Conservation (phyloP, 2,888 invertebrate genomes). For the Erannis defoliaria region DNA sequence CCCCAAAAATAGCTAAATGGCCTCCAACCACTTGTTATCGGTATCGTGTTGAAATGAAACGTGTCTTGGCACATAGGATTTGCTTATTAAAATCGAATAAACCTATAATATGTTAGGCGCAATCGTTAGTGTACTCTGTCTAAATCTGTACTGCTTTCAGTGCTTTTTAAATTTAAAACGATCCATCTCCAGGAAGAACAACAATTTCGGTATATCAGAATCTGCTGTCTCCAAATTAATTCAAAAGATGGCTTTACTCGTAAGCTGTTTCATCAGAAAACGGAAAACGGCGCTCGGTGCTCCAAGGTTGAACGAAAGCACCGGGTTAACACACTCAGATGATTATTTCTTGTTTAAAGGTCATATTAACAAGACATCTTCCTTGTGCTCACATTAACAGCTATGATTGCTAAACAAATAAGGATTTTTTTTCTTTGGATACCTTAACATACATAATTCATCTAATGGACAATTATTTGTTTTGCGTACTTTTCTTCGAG, state of each 20-base stretch:
- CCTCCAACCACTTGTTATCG: too few species aligned
- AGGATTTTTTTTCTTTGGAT: not conserved
- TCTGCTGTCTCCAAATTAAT: not conserved
- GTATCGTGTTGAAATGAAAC: too few species aligned
- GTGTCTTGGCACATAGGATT: too few species aligned
- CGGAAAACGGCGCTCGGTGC: not conserved
- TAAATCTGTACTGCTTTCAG: too few species aligned
- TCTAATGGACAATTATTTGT: conserved; percentile 1
- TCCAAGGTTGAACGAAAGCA: not conserved
- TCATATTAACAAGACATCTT: not conserved
- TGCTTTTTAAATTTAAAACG: too few species aligned
- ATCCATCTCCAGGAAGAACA: too few species aligned
- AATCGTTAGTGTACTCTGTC: too few species aligned
- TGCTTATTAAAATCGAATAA: too few species aligned
- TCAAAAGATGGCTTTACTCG: not conserved
- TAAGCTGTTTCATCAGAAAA: not conserved
- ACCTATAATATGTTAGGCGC: too few species aligned
- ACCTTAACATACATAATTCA: conserved; percentile 1
- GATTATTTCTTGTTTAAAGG: not conserved
- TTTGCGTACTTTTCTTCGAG: not conserved
- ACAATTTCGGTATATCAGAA: too few species aligned
- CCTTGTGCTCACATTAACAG: not conserved
- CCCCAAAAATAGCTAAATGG: too few species aligned
- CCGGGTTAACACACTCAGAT: not conserved
- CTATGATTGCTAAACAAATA: conserved; percentile 10